Percentiles rank a stretch among this genome's conserved stretches.
These are phyloP conservation scores for Sinelater perroti DNA, from an alignment of 2,888 invertebrate species.

Conservation along the genomic window DNA sequence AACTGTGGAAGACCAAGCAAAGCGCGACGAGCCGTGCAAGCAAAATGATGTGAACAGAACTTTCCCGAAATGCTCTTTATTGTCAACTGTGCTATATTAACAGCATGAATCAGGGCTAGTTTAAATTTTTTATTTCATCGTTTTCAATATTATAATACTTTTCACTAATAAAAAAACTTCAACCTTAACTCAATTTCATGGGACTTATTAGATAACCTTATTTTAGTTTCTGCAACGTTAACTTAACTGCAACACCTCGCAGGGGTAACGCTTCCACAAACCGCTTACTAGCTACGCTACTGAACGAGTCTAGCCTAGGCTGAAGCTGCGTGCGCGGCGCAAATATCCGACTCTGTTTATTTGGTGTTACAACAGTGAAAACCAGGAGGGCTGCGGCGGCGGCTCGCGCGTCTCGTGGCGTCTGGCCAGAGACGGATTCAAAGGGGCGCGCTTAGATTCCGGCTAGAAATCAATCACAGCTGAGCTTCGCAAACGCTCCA, in stretches of 20 bases:
- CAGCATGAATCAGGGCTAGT: conserved; percentile 62
- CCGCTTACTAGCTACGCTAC: no score
- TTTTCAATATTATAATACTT: conserved; percentile 62
- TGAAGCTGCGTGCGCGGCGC: conserved; percentile 28
- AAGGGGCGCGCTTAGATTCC: no score
- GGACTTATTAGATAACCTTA: conserved; percentile 59
- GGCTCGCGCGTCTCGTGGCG: no score
- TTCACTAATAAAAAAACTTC: conserved; percentile 62
- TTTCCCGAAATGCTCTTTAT: conserved; percentile 62
- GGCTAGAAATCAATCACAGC: no score
- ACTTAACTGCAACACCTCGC: conserved; percentile 55
- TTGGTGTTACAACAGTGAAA: conserved; percentile 50
- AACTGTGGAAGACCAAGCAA: no score
- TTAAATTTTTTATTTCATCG: conserved; percentile 62
- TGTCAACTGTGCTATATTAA: conserved; percentile 62
- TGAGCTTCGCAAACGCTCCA: no score
- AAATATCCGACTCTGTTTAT: conserved; percentile 51
- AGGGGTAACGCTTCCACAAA: conserved; percentile 57
- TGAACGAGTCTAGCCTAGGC: conserved; percentile 9
- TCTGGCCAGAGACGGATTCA: no score
- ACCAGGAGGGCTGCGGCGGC: no score
- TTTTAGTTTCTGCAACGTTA: conserved; percentile 58
- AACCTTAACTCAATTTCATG: conserved; percentile 59
- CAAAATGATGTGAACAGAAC: conserved; percentile 42
- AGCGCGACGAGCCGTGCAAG: conserved; percentile 16